Conservation (phyloP, 2,113 vertebrate genomes). For the Gambusia affinis region DNA sequence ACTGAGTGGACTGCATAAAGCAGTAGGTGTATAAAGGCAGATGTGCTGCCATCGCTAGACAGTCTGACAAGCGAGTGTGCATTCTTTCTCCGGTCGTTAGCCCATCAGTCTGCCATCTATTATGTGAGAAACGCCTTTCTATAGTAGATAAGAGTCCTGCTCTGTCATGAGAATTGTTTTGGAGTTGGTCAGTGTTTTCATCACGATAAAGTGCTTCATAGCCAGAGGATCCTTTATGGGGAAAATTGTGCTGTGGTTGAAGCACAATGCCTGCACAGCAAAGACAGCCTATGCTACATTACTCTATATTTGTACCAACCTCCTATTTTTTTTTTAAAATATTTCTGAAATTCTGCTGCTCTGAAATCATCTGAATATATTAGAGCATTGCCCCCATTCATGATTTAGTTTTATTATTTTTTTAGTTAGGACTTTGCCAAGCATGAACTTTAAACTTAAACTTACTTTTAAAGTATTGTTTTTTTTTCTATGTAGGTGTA, state of each 20-base stretch:
- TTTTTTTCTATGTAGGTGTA: too few relatives aligned
- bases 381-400: too few relatives aligned
- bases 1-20: slow-evolving; percentile 14
- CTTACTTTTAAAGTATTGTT: neutral
- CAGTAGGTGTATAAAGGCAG: slow-evolving; percentile 31
- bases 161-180: slow-evolving; percentile 50
- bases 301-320: neutral
- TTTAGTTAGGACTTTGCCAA: too few relatives aligned
- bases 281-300: slow-evolving; percentile 12
- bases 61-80: neutral
- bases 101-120: slow-evolving; percentile 42
- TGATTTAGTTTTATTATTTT: too few relatives aligned
- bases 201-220: slow-evolving; percentile 47
- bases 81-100: slow-evolving; percentile 27
- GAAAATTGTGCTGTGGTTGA: slow-evolving; percentile 33
- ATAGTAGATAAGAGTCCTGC: slow-evolving; percentile 57
- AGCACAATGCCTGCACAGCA: slow-evolving; percentile 18
- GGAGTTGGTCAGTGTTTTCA: slow-evolving; percentile 41
- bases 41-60: neutral
- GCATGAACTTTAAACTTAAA: neutral
- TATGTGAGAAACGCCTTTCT: slow-evolving; percentile 37
- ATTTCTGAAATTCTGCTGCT: neutral
- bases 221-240: slow-evolving; percentile 29
- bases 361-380: neutral
- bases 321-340: neutral